Percentiles rank a stretch among this genome's conserved stretches.
Evolutionary conservation across 2,113 vertebrate species (phyloP).

Genomic region (Danionella cerebrum): DNA sequence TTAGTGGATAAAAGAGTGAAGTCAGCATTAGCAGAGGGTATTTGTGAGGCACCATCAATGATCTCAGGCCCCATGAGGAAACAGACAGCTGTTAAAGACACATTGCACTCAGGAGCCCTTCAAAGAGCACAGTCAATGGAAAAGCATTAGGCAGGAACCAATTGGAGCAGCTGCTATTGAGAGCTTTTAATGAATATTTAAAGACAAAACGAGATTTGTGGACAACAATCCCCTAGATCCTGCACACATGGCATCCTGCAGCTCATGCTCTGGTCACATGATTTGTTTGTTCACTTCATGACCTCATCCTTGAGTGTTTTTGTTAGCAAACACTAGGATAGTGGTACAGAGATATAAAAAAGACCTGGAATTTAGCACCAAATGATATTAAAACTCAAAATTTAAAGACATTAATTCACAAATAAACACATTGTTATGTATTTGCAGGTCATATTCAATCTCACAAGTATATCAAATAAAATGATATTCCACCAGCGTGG

Average conservation of each 20-base stretch:
- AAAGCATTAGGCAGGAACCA: not conserved
- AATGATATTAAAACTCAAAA: too few relatives aligned
- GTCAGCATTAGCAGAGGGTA: not conserved
- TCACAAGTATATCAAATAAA: too few relatives aligned
- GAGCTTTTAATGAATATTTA: not conserved
- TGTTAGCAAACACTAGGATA: too few relatives aligned
- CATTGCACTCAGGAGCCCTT: not conserved
- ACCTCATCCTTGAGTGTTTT: not conserved
- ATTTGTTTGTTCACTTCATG: not conserved
- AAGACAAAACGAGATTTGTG: not conserved
- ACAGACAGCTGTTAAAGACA: not conserved
- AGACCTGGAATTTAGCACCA: too few relatives aligned
- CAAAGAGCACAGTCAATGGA: not conserved
- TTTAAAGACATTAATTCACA: too few relatives aligned
- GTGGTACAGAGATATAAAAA: too few relatives aligned
- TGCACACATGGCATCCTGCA: not conserved
- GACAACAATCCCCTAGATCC: not conserved
- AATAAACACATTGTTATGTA: too few relatives aligned
- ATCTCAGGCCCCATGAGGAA: not conserved
- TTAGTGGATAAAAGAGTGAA: not conserved
- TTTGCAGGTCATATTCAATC: too few relatives aligned
- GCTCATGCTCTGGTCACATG: not conserved
- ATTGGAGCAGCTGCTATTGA: not conserved
- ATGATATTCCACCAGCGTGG: too few relatives aligned
- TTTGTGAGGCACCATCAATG: not conserved